A percentile compares a stretch with the other conserved stretches of the same genome.
These are phyloP conservation scores for Neoseiulus cucumeris DNA, from an alignment of 1,140 invertebrate genomes.

Conservation along the genomic window DNA sequence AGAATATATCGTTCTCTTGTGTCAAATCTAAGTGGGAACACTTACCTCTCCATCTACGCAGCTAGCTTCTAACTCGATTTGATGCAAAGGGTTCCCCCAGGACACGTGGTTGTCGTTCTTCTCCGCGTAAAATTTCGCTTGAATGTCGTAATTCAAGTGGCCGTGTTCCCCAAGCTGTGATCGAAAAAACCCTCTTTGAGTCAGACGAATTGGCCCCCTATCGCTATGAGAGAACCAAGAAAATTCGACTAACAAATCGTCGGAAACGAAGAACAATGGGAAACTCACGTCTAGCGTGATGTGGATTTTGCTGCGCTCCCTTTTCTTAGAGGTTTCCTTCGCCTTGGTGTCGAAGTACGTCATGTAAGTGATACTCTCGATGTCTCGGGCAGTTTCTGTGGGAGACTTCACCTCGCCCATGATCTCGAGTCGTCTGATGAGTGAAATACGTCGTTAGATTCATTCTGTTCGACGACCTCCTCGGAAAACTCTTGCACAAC, in stretches of 20 bases:
- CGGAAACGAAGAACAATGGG: too few species aligned
- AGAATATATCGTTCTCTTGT: too few species aligned
- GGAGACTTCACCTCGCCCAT: slow-evolving; percentile 1
- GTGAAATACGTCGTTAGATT: too few species aligned
- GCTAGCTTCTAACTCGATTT: background rate
- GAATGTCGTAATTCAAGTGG: background rate
- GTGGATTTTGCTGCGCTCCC: background rate
- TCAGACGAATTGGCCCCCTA: too few species aligned
- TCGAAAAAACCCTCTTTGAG: background rate
- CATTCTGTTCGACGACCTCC: too few species aligned
- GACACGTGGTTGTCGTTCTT: background rate
- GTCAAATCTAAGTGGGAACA: background rate
- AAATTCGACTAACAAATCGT: too few species aligned
- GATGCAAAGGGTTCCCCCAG: background rate
- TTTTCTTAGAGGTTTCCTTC: background rate
- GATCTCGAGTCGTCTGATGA: background rate
- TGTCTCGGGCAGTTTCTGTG: background rate
- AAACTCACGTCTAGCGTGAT: background rate
- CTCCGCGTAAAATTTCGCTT: background rate
- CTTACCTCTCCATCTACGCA: slow-evolving; percentile 4
- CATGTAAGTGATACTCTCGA: background rate
- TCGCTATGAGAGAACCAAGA: too few species aligned
- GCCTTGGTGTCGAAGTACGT: background rate
- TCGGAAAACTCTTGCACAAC: too few species aligned
- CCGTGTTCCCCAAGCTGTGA: background rate